Evolutionary conservation across 2,113 vertebrate genomes (phyloP), one percentile per base, ranked within the genome.

Genomic region (Phrynocephalus versicolor): DNA sequence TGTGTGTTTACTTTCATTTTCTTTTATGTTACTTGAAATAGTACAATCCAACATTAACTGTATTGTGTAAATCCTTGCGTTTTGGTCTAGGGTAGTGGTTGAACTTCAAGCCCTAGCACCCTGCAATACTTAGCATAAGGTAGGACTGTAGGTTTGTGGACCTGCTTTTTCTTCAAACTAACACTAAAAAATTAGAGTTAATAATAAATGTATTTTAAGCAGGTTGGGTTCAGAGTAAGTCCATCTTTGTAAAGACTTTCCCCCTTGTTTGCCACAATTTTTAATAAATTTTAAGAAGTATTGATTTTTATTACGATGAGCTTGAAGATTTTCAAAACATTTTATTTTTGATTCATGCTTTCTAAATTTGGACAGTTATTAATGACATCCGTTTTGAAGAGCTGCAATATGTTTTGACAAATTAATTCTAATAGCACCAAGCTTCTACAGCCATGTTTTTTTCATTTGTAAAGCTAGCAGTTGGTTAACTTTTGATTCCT

Each of bases 361-460:
- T 92, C 90, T 90, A 85, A 89, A 88, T 90, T 94, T 93, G 93
- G 88, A 85, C 76, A n/a, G 79, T 91, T 91, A 89, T 94, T 94
- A 87, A 88, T 77, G 92, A 87, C 89, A 84, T 93, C 88, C 88
- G 88, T 83, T 89, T 92, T 75, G 80, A 33, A 82, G 84, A 87
- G 87, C 87, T n/a, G 35, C 74, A 23, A 80, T 67, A 85, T 76
- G 13, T 39, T 69, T 10, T 41, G 19, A 76, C 65, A 69, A 71
- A 83, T 87, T 90, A 85, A 85, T 90, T 1, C 70, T 93, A 84
- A 62, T 74, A 83, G 69, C 76, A 78, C 82, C 13, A 57, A 77
- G 37, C 84, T 14, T 85, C 88, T 89, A 84, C 41, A 72, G n/a
- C 84, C 83, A 79, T 67, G 45, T 78, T 88, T 92, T n/a, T 37